Evolutionary conservation across 2,797 vertebrate species (phyloP).

Genomic region (Oreochromis grahami): DNA sequence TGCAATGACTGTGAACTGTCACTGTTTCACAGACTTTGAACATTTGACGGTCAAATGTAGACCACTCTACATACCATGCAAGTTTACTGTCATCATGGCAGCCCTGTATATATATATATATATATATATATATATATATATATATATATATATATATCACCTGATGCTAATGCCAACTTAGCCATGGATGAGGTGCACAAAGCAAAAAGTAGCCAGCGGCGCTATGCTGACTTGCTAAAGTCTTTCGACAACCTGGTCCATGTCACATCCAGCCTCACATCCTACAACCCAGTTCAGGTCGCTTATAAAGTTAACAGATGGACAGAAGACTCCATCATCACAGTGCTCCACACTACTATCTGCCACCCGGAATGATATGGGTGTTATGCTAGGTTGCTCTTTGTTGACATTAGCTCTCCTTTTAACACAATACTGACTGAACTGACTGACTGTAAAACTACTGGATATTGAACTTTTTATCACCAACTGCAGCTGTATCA

Average conservation of each 20-base stretch:
- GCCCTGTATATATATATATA: background rate
- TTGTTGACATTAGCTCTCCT: background rate
- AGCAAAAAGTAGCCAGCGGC: background rate
- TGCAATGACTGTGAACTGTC: background rate
- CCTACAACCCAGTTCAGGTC: background rate
- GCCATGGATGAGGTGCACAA: background rate
- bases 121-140: no score
- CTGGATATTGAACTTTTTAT: background rate
- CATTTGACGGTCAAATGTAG: background rate
- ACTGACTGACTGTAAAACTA: background rate
- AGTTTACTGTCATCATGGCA: background rate
- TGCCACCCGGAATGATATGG: background rate
- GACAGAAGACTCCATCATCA: background rate
- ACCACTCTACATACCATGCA: background rate
- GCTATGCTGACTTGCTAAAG: background rate
- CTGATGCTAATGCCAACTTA: background rate
- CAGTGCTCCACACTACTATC: background rate
- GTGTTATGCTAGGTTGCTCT: background rate
- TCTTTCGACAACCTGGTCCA: background rate
- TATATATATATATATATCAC: background rate
- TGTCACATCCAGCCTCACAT: background rate
- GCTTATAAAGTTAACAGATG: background rate
- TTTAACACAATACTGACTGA: background rate
- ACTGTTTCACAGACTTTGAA: background rate
- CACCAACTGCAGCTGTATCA: background rate